These are phyloP conservation scores for Pseudococcus jackbeardsleyi DNA, from an alignment of 2,888 invertebrate genomes.

Conservation along the genomic window DNA sequence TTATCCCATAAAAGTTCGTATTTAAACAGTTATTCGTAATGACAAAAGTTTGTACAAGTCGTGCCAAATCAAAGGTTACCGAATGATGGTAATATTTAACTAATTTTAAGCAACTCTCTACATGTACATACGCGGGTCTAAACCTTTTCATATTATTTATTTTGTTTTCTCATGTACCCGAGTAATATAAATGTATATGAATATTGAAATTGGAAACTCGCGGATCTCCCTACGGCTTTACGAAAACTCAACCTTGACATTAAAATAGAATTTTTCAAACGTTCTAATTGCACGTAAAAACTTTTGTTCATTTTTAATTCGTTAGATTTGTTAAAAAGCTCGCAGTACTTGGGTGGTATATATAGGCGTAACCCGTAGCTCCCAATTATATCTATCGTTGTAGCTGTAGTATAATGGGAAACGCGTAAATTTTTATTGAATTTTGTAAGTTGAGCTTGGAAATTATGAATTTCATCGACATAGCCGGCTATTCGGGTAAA, in stretches of 20 bases:
- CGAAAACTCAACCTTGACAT: conserved; percentile 6
- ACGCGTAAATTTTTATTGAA: conserved; percentile 30
- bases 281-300: conserved; percentile 4
- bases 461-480: conserved; percentile 37
- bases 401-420: neutral
- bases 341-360: neutral
- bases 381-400: neutral
- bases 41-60: conserved; percentile 40
- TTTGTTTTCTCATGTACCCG: neutral
- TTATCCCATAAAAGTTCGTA: conserved; percentile 33
- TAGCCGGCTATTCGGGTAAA: conserved; percentile 17
- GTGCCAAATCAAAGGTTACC: conserved; percentile 30
- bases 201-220: too few species aligned
- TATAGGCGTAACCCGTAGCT: neutral
- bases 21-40: conserved; percentile 29
- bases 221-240: neutral
- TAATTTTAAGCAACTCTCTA: neutral
- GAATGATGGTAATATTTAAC: conserved; percentile 13
- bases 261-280: neutral
- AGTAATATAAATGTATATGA: too few species aligned
- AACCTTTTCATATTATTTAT: neutral
- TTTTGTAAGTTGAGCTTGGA: neutral
- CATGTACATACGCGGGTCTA: neutral
- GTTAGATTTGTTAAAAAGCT: neutral
- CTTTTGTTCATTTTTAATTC: neutral